phyloP scores from a whole-genome alignment of 2,113 vertebrate genomes.

The Daboia siamensis region DNA sequence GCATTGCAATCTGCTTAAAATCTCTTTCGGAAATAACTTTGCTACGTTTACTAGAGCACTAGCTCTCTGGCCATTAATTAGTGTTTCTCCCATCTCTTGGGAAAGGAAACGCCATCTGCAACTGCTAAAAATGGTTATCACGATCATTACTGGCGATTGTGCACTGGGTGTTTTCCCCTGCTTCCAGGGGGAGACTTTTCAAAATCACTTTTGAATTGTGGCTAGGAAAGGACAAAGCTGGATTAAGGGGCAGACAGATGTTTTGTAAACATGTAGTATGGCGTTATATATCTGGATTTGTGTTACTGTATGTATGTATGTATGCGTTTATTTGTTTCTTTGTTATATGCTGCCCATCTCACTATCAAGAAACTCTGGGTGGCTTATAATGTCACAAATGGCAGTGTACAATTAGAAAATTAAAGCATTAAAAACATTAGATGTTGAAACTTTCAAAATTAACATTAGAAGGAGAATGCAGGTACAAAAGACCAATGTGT shows the following conservation, averaged over 20 bases:
- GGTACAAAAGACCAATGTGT: background rate
- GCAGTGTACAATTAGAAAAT: background rate
- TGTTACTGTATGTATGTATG: too few relatives aligned
- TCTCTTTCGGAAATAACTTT: conserved; percentile 47
- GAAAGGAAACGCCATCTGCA: conserved; percentile 49
- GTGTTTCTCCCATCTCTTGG: conserved; percentile 51
- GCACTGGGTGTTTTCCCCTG: conserved; percentile 12
- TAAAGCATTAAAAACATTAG: background rate
- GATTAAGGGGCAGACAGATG: background rate
- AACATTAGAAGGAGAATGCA: background rate
- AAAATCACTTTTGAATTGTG: conserved; percentile 40
- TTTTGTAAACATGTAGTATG: background rate
- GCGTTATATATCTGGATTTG: background rate
- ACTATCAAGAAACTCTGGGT: background rate
- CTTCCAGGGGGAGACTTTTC: background rate
- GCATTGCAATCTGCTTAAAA: conserved; percentile 40
- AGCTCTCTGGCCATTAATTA: conserved; percentile 60
- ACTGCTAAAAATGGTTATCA: conserved; percentile 46
- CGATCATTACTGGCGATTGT: conserved; percentile 6
- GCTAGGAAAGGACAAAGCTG: background rate
- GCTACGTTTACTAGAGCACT: conserved; percentile 42
- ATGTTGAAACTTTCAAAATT: background rate
- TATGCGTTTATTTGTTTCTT: background rate
- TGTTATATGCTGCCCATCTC: background rate
- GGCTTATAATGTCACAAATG: background rate